Base-by-base conservation (phyloP, 2,113 vertebrate species). In the Collichthys lucidus region DNA sequence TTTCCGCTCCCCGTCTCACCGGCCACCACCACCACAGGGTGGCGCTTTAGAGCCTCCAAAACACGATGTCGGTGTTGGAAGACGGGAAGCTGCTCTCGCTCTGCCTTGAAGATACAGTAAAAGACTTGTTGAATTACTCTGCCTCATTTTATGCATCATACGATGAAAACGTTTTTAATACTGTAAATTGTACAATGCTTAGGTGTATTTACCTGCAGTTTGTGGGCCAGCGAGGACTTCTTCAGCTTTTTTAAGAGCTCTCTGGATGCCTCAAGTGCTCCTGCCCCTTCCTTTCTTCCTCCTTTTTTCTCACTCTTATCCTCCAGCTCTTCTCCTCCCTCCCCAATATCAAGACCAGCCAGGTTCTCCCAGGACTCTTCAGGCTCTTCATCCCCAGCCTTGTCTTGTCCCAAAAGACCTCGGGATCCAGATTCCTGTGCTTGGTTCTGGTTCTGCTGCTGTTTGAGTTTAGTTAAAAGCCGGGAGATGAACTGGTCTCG, bases 1-100 rank as follows among this genome's bases (percentile, higher is more conserved):
- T 99, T 99, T 0, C 98, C 98, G n/a, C 98, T 99, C 65, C 98
- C 98, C 0, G 98, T 99, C 94, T 99, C 98, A 12, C 98, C 98
- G 0, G 98, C 98, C 3, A 99, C 96, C 65, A 99, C 97, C 62
- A 99, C 95, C 57, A 99, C 97, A 1, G 96, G 90, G 87, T 99
- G 96, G 77, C 96, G 96, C 86, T 94, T 96, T 8, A 99, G 94
- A n/a, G 96, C 95, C 81, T 98, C 97, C 62, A 99, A 86, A 60
- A 99, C 92, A 0, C 82, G 91, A 11, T 88, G 86, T 0, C 95
- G 95, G 69, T 98, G 96, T 59, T 95, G 96, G 87, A 97, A 99
- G 20, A 99, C 97, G 0, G 98, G 98, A 62, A 99, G 94, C 79
- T 96, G 95, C 77, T 96, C 91, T 49, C 98, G 94, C 44, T 98